phyloP scores from a whole-genome alignment of 2,888 invertebrate genomes.

The Gryllus longicercus region DNA sequence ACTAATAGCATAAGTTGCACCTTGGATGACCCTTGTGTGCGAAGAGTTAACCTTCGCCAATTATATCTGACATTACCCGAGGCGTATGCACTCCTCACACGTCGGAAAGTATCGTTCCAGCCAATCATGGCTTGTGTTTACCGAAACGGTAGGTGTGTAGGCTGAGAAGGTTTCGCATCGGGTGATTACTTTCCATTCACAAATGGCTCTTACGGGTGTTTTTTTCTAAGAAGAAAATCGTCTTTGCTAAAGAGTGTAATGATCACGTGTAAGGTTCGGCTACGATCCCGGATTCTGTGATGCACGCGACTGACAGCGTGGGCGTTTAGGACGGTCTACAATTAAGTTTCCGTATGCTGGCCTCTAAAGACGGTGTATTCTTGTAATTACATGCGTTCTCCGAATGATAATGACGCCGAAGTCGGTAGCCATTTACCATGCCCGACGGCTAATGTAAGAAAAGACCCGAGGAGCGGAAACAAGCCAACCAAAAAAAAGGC shows the following conservation, averaged over 20 bases:
- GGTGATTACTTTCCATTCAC: not conserved
- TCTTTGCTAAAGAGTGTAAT: conserved; percentile 2
- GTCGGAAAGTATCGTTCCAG: not conserved
- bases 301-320: not conserved
- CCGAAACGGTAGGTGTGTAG: conserved; percentile 10
- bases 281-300: conserved; percentile 11
- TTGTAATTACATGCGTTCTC: not conserved
- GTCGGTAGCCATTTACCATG: not conserved
- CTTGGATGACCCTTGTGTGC: not conserved
- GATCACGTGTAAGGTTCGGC: not conserved
- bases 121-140: not conserved
- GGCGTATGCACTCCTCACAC: not conserved
- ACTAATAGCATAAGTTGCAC: conserved; percentile 4
- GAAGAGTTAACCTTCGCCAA: conserved; percentile 8
- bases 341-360: not conserved
- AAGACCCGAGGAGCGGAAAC: not conserved
- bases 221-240: not conserved
- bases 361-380: not conserved
- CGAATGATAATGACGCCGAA: not conserved
- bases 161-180: not conserved
- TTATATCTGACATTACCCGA: conserved; percentile 5
- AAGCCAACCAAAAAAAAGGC: not conserved
- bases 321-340: not conserved
- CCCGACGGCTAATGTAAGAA: not conserved
- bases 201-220: not conserved